Percentiles rank a stretch among this genome's conserved stretches.
Evolutionary conservation across 2,113 vertebrate species (phyloP).

Genomic region (Elephas maximus): DNA sequence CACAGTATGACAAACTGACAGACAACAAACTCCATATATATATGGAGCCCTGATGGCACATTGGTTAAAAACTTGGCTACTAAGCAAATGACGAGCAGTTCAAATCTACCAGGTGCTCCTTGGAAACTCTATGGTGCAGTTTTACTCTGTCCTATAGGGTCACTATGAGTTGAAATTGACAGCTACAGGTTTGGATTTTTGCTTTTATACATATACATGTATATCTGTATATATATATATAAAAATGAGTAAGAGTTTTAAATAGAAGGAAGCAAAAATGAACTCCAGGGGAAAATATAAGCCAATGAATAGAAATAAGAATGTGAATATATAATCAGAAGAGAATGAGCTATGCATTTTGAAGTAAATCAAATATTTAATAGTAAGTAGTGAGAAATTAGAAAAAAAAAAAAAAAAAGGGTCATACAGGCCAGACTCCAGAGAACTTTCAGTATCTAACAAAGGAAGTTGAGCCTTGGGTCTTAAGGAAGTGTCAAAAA

Average conservation of each 20-base stretch:
- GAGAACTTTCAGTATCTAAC: not conserved
- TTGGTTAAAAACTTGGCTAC: too few species aligned
- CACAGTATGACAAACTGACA: too few species aligned
- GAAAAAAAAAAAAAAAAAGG: not conserved
- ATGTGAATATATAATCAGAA: not conserved
- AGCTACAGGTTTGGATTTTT: too few species aligned
- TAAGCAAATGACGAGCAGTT: too few species aligned
- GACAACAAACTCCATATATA: too few species aligned
- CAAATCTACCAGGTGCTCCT: too few species aligned
- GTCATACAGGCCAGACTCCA: not conserved
- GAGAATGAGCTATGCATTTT: not conserved
- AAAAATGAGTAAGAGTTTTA: not conserved
- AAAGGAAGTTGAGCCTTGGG: not conserved
- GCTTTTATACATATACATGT: too few species aligned
- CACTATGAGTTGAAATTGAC: too few species aligned
- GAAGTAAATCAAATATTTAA: not conserved
- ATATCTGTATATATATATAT: too few species aligned
- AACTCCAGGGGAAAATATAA: not conserved
- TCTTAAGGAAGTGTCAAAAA: not conserved
- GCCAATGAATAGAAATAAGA: not conserved
- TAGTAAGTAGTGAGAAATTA: not conserved
- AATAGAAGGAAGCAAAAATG: not conserved
- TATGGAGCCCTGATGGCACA: too few species aligned
- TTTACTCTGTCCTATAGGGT: too few species aligned
- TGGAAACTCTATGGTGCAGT: too few species aligned